Conservation (phyloP, 2,888 invertebrate genomes). For the Conchocele bisecta region DNA sequence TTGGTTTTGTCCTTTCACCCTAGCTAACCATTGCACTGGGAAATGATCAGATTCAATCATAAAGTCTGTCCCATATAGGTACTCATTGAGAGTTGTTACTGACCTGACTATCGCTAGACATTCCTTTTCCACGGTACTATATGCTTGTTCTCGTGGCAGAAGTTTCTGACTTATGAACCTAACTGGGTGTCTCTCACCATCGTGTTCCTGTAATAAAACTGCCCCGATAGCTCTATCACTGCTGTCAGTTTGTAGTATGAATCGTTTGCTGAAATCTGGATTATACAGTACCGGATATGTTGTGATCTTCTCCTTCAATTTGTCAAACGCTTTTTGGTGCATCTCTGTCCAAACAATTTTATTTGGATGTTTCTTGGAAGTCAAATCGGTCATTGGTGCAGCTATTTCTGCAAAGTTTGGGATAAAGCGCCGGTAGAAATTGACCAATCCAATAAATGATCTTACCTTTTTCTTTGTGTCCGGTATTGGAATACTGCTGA, state of each 20-base stretch:
- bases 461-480: slow-evolving; percentile 19
- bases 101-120: slow-evolving; percentile 17
- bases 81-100: not conserved
- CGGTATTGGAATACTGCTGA: slow-evolving; percentile 11
- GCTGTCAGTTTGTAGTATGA: slow-evolving; percentile 6
- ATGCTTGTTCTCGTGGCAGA: slow-evolving; percentile 8
- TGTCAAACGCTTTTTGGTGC: slow-evolving; percentile 28
- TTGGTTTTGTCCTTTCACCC: slow-evolving; percentile 14
- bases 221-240: not conserved
- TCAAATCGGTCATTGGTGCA: slow-evolving; percentile 35
- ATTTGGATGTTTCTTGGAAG: slow-evolving; percentile 16
- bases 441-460: slow-evolving; percentile 34
- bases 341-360: slow-evolving; percentile 17
- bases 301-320: not conserved
- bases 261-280: slow-evolving; percentile 7
- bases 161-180: not conserved
- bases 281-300: not conserved
- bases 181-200: not conserved
- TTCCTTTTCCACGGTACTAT: slow-evolving; percentile 7
- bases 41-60: slow-evolving; percentile 30
- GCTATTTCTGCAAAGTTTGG: slow-evolving; percentile 35
- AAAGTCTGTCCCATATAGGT: slow-evolving; percentile 32
- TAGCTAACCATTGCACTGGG: slow-evolving; percentile 19
- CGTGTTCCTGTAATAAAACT: not conserved
- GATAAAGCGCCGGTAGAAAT: slow-evolving; percentile 40